A percentile compares a stretch with the other conserved stretches of the same genome.
phyloP scores from a whole-genome alignment of 2,888 invertebrate species.

The Euphydryas editha region DNA sequence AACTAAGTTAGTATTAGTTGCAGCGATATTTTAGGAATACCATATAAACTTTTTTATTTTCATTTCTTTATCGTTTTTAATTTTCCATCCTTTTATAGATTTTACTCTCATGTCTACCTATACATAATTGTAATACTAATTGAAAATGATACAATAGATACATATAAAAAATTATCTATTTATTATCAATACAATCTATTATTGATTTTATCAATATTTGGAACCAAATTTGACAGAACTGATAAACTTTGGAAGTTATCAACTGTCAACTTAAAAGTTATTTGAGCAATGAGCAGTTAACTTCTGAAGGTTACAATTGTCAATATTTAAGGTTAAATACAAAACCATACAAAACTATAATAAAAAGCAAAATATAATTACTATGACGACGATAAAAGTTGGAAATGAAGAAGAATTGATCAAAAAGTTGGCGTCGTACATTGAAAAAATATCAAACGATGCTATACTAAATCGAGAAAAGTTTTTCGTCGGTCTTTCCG shows the following conservation, averaged over 20 bases:
- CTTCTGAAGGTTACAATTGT: constrained; percentile 19
- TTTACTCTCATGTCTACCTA: no score
- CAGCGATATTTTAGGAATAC: no score
- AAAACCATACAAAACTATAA: background rate
- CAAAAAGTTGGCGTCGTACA: constrained; percentile 82
- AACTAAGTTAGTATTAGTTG: no score
- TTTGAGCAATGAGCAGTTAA: no score
- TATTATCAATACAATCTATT: no score
- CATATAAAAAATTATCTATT: no score
- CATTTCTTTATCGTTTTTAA: no score
- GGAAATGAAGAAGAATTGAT: constrained; percentile 84
- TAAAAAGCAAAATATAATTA: constrained; percentile 26
- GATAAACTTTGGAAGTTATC: background rate
- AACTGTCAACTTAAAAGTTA: background rate
- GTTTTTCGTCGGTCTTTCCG: constrained; percentile 91
- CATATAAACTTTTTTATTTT: no score
- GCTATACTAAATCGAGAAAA: constrained; percentile 85
- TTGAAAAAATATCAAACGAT: constrained; percentile 86
- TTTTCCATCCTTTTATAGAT: no score
- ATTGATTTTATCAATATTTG: no score
- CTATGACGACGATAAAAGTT: constrained; percentile 76
- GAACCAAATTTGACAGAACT: background rate
- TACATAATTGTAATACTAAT: no score
- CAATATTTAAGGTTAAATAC: constrained; percentile 12
- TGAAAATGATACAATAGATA: no score